Evolutionary conservation across 64 coral and sea anemone species (phyloP), one percentile per base, ranked within the genome.

Genomic region (Platygyra sinensis): DNA sequence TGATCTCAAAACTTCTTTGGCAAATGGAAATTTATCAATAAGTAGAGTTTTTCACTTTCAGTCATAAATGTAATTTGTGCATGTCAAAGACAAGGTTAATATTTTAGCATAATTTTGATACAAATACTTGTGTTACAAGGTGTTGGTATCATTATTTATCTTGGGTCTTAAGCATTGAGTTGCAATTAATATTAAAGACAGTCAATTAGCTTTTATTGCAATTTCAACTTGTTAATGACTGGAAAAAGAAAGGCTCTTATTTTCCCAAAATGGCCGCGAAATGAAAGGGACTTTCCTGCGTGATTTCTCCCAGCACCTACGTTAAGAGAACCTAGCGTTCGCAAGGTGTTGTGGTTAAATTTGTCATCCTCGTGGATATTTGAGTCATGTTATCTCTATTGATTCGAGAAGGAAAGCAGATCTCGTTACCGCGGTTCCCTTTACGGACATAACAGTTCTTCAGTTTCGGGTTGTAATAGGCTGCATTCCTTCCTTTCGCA

Each of bases 281-380:
- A 69, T 69, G 20, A 69, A n/a, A 69, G 65, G 65, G 25, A 10
- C 24, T 11, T 27, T 69, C 10, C n/a, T 24, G 22, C 22, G 10
- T 69, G 65, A 27, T 27, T 0, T 25, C 8, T 83, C 22, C 60
- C 30, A 83, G 32, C 16, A 36, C 59, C 62, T 30, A 19, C 54
- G 17, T 0, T 19, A 28, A 85, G 51, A 67, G 30, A 3, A 71
- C 24, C 24, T 13, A 14, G 7, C 4, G 62, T 63, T 69, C 63
- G 81, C 81, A 85, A 72, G 39, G 81, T 42, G 20, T 71, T 71
- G 62, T 85, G 81, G 81, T 85, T 71, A 71, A 19, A 71, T 13
- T 10, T 65, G 8, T 71, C 52, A 85, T 85, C 81, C 81, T 85
- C 81, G 81, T 85, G 81, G 81, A 85, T 85, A 85, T 85, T 69